phyloP scores from a whole-genome alignment of 1,140 invertebrate species.

The Megathymus violae region DNA sequence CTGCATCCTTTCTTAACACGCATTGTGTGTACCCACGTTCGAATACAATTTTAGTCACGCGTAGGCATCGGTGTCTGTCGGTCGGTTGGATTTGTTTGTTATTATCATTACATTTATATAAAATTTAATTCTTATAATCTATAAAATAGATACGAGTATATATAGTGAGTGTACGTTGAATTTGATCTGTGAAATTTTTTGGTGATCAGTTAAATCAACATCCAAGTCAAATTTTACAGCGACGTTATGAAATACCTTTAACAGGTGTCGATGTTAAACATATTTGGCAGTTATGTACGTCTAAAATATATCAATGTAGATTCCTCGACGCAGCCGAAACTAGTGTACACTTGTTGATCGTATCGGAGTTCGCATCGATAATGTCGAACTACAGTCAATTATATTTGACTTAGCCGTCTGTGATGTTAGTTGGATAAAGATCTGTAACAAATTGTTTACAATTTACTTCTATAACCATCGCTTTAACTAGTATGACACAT shows the following conservation, averaged over 20 bases:
- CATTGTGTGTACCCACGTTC: conserved; percentile 29
- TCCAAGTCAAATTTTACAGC: neutral
- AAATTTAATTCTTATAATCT: conserved; percentile 5
- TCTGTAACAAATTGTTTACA: neutral
- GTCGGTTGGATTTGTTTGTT: conserved; percentile 53
- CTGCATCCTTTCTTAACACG: conserved; percentile 28
- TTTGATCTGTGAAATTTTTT: conserved; percentile 13
- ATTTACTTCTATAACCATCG: neutral
- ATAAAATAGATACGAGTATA: no score
- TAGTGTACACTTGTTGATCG: conserved; percentile 40
- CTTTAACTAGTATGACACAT: conserved; percentile 25
- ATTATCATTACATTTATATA: conserved; percentile 24
- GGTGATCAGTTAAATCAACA: neutral
- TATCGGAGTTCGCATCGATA: conserved; percentile 3
- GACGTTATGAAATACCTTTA: conserved; percentile 1
- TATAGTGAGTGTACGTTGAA: conserved; percentile 3
- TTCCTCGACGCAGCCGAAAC: conserved; percentile 19
- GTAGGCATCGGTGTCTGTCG: conserved; percentile 62
- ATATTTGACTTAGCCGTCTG: neutral
- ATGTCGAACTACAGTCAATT: conserved; percentile 6
- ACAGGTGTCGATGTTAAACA: conserved; percentile 12
- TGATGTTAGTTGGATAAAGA: neutral
- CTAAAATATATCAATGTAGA: conserved; percentile 11
- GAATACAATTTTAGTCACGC: conserved; percentile 63
- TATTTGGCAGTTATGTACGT: neutral